Conservation (phyloP, 2,113 vertebrate species). For the Tetraodon nigroviridis region DNA sequence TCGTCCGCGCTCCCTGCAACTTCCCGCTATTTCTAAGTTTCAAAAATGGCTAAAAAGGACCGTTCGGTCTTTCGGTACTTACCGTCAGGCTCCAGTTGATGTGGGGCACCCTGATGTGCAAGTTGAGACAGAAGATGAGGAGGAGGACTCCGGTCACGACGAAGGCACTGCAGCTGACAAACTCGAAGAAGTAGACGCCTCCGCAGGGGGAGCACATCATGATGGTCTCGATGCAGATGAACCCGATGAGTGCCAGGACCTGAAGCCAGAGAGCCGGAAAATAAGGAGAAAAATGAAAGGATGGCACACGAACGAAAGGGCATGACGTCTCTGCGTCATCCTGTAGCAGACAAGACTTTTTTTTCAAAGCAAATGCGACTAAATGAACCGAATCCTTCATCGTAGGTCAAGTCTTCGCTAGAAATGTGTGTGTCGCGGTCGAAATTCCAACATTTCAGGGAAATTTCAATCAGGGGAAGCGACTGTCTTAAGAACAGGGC, state of each 20-base stretch:
- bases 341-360: no score
- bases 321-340: neutral
- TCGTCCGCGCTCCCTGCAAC: no score
- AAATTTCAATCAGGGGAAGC: conserved; percentile 41
- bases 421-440: conserved; percentile 6
- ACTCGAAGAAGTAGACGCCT: conserved; percentile 97
- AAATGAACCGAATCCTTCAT: neutral
- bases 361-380: no score
- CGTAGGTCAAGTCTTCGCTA: conserved; percentile 1
- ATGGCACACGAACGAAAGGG: neutral
- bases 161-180: conserved; percentile 94
- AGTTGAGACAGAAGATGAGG: conserved; percentile 88
- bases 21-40: no score
- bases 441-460: conserved; percentile 21
- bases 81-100: conserved; percentile 97
- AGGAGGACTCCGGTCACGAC: conserved; percentile 91
- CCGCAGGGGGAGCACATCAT: conserved; percentile 92
- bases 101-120: conserved; percentile 88
- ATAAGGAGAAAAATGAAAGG: neutral
- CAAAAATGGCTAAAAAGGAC: neutral
- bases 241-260: conserved; percentile 85
- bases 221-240: conserved; percentile 97
- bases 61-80: conserved; percentile 43
- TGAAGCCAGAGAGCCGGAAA: conserved; percentile 39
- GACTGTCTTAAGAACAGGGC: conserved; percentile 45